These are phyloP conservation scores for Xylota sylvarum DNA, from an alignment of 2,888 invertebrate genomes.

Conservation along the genomic window DNA sequence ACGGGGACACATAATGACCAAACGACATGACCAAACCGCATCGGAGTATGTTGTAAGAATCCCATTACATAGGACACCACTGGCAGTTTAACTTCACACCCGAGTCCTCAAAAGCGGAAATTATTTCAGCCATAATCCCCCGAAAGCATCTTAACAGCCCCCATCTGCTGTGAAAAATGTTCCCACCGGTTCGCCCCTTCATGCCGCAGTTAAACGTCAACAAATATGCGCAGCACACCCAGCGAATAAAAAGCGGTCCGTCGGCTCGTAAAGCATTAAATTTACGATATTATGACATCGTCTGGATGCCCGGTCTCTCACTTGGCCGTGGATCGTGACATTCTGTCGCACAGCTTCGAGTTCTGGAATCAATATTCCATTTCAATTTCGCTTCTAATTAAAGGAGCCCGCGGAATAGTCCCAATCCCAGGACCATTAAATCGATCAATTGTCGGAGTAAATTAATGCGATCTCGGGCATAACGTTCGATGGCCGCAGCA, in stretches of 20 bases:
- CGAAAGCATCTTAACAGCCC: constrained; percentile 17
- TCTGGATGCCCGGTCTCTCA: constrained; percentile 55
- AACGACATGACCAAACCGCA: neutral
- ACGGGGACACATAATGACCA: too few species aligned
- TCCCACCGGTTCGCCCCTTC: neutral
- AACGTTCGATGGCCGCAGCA: constrained; percentile 38
- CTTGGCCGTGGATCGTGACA: constrained; percentile 66
- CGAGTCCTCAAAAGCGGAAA: constrained; percentile 35
- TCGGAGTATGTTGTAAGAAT: neutral
- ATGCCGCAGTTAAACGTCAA: constrained; percentile 20
- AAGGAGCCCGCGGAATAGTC: constrained; percentile 55
- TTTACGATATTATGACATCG: constrained; percentile 76
- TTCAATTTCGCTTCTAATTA: constrained; percentile 73
- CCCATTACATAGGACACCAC: neutral
- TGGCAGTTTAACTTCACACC: constrained; percentile 30
- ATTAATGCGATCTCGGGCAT: constrained; percentile 70
- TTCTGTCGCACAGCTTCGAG: constrained; percentile 45
- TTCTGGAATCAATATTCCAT: constrained; percentile 55
- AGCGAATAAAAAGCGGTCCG: constrained; percentile 44
- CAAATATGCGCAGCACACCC: constrained; percentile 60
- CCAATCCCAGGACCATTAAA: constrained; percentile 68
- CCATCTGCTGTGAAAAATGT: constrained; percentile 24
- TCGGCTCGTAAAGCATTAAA: constrained; percentile 69
- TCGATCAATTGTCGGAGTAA: constrained; percentile 76
- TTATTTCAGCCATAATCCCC: constrained; percentile 51